phyloP scores from a whole-genome alignment of 2,888 invertebrate genomes.

The Temnothorax rugatulus region DNA sequence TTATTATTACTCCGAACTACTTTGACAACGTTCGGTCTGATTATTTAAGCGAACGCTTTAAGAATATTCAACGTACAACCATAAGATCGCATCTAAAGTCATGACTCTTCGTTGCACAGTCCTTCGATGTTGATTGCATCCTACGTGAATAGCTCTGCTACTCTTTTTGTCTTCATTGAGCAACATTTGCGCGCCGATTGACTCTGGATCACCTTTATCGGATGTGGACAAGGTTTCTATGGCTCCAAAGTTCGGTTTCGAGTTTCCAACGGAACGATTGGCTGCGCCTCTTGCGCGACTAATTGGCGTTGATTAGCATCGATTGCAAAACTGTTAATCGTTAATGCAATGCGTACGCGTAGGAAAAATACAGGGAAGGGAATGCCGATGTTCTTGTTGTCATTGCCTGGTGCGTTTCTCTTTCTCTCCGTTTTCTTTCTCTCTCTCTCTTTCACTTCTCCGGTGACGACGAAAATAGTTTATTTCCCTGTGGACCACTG shows the following conservation, averaged over 20 bases:
- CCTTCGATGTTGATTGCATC: constrained; percentile 27
- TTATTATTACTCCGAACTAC: background rate
- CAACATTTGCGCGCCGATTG: constrained; percentile 32
- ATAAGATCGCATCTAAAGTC: background rate
- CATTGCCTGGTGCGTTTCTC: constrained; percentile 2
- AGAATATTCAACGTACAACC: background rate
- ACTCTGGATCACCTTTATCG: constrained; percentile 39
- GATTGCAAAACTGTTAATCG: constrained; percentile 40
- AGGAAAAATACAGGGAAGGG: background rate
- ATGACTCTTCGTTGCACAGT: constrained; percentile 6
- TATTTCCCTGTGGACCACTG: constrained; percentile 75
- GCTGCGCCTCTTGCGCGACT: constrained; percentile 22
- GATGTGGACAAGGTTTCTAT: constrained; percentile 32
- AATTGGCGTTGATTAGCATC: constrained; percentile 32
- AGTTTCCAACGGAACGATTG: constrained; percentile 29
- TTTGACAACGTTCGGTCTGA: background rate
- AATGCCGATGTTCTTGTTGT: constrained; percentile 33
- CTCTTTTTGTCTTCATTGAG: constrained; percentile 43
- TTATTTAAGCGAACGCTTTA: background rate
- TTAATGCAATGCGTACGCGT: constrained; percentile 26
- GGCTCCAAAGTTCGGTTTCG: constrained; percentile 40
- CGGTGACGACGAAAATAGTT: constrained; percentile 74
- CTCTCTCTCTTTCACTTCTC: constrained; percentile 1
- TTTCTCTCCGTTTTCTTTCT: background rate
- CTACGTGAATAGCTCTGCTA: constrained; percentile 8